These are phyloP conservation scores for Sitta carolinensis DNA, from an alignment of 2,797 vertebrate species.

Conservation along the genomic window DNA sequence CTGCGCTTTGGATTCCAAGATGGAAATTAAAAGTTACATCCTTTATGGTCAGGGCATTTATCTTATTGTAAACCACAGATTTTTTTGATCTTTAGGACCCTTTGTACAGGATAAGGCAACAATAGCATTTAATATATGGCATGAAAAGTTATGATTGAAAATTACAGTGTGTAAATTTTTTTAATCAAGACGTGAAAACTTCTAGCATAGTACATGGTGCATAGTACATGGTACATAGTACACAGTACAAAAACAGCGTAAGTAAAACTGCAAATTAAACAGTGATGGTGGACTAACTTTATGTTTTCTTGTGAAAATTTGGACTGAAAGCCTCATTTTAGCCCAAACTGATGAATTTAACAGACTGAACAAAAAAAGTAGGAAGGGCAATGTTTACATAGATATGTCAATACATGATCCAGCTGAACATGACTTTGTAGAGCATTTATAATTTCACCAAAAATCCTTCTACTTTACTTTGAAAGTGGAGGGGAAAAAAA, in stretches of 20 bases:
- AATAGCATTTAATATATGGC: not conserved
- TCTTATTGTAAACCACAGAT: not conserved
- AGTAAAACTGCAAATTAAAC: not conserved
- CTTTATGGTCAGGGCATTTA: not conserved
- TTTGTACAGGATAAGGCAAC: not conserved
- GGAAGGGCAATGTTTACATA: not conserved
- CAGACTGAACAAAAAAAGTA: not conserved
- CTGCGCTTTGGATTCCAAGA: not conserved
- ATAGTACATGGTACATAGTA: not conserved
- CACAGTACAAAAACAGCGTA: not conserved
- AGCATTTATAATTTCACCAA: not conserved
- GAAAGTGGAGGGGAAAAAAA: not conserved
- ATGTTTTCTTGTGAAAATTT: not conserved
- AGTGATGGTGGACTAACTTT: not conserved
- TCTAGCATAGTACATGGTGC: not conserved
- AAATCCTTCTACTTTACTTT: not conserved
- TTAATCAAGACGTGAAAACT: not conserved
- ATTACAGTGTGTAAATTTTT: slow-evolving; percentile 16
- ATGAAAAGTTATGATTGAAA: slow-evolving; percentile 37
- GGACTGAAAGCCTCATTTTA: not conserved
- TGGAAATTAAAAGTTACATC: not conserved
- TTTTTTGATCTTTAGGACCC: not conserved
- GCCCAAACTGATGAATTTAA: not conserved
- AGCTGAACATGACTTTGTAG: not conserved
- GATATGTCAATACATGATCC: not conserved